Base-by-base conservation (phyloP, 1,140 invertebrate species). In the Drosophila setifemur region DNA sequence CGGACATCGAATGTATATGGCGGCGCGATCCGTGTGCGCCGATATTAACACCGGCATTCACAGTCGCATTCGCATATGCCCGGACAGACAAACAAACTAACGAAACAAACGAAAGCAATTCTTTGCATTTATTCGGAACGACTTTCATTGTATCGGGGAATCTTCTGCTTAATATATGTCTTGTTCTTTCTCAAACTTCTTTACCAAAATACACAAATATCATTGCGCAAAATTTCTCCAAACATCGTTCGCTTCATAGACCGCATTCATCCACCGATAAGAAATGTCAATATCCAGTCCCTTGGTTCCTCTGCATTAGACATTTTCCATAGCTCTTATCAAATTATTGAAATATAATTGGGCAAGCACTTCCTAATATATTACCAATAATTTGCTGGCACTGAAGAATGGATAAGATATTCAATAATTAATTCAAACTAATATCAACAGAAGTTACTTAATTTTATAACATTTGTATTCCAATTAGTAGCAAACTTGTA, bases 181-280 rank as follows among this genome's bases (percentile, higher is more conserved):
- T 70, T 85, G 40, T 70, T 83, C 63, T 85, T 78, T 73, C 71
- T 74, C 39, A 74, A 79, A 79, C 70, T n/a, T n/a, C n/a, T n/a
- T n/a, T n/a, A n/a, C n/a, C 12, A 60, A 68, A 48, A 48, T 54
- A 63, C 63, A 61, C 33, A 82, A 49, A 64, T 14, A 26, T 5
- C 21, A 16, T 57, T 77, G 67, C 60, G 74, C 60, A 77, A 71
- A 16, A 76, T 72, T 28, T 31, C 7, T 25, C 47, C 26, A 53
- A 53, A 40, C 33, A 68, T 12, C 11, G 23, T 31, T 9, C 16
- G 26, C 8, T 4, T 37, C 4, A 26, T 11, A 35, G 42, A 29
- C 26, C 23, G 23, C 29, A 28, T 39, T 40, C 9, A 53, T 16
- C 18, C 19, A 4, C 3, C 44, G 43, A 67, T 74, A 53, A 42